These are phyloP conservation scores for Passer domesticus DNA, from an alignment of 2,113 vertebrate genomes.

Conservation along the genomic window DNA sequence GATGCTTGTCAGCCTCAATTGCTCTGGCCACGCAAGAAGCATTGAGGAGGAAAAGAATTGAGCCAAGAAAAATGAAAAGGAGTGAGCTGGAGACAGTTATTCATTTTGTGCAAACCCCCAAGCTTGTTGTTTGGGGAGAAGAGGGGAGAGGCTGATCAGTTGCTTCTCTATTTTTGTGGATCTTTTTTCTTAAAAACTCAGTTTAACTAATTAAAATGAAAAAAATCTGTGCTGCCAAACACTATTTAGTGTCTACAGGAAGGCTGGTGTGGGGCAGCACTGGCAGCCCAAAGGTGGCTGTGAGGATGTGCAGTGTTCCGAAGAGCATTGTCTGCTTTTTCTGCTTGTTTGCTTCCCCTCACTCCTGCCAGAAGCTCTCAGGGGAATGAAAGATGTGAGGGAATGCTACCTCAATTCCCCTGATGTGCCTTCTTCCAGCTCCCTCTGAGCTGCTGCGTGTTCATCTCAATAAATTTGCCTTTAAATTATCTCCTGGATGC, in stretches of 20 bases:
- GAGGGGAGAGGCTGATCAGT: background rate
- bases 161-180: background rate
- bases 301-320: background rate
- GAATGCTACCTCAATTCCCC: background rate
- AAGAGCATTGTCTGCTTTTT: background rate
- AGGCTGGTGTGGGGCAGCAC: background rate
- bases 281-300: fast-evolving
- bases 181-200: background rate
- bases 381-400: background rate
- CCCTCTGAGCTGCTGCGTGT: background rate
- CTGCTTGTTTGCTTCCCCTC: background rate
- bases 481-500: background rate
- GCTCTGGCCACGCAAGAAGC: background rate
- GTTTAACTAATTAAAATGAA: background rate
- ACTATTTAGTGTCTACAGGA: background rate
- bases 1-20: background rate
- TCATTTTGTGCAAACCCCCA: background rate
- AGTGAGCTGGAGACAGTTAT: background rate
- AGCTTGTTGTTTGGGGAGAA: background rate
- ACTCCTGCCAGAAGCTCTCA: background rate
- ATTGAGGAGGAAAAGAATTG: background rate
- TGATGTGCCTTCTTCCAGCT: background rate
- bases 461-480: background rate
- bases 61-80: background rate
- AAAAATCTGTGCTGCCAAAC: background rate